Percentiles rank a stretch among this genome's conserved stretches.
Evolutionary conservation across 2,113 vertebrate genomes (phyloP).

Genomic region (Pungitius pungitius): DNA sequence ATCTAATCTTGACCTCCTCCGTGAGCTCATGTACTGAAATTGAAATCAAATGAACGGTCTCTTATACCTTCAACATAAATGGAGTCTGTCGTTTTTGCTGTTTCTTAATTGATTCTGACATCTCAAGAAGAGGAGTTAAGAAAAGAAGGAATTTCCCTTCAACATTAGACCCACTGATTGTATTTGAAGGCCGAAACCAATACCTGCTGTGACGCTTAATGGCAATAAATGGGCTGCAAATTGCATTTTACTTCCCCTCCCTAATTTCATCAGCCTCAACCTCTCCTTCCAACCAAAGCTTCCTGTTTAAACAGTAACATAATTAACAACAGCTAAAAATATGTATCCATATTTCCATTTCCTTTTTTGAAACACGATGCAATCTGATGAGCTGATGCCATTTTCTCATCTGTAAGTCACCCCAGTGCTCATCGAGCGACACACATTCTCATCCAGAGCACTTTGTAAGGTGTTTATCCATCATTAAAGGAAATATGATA

Average conservation of each 20-base stretch:
- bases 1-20: too few species aligned
- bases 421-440: neutral
- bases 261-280: constrained; percentile 19
- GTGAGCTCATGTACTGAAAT: neutral
- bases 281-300: neutral
- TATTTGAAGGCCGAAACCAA: neutral
- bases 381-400: too few species aligned
- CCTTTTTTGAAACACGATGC: neutral
- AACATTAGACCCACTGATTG: neutral
- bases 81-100: neutral
- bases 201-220: constrained; percentile 15
- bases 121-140: neutral
- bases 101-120: neutral
- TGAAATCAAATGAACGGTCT: neutral
- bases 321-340: constrained; percentile 26
- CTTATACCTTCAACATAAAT: neutral
- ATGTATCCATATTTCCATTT: constrained; percentile 8
- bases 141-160: neutral
- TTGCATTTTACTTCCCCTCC: constrained; percentile 11
- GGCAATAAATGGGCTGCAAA: constrained; percentile 27
- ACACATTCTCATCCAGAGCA: neutral
- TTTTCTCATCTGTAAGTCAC: neutral
- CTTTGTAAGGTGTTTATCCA: neutral
- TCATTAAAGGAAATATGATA: neutral
- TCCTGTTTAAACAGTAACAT: neutral